Evolutionary conservation across 2,888 invertebrate genomes (phyloP), one percentile per base, ranked within the genome.

Genomic region (Xestobium rufovillosum): DNA sequence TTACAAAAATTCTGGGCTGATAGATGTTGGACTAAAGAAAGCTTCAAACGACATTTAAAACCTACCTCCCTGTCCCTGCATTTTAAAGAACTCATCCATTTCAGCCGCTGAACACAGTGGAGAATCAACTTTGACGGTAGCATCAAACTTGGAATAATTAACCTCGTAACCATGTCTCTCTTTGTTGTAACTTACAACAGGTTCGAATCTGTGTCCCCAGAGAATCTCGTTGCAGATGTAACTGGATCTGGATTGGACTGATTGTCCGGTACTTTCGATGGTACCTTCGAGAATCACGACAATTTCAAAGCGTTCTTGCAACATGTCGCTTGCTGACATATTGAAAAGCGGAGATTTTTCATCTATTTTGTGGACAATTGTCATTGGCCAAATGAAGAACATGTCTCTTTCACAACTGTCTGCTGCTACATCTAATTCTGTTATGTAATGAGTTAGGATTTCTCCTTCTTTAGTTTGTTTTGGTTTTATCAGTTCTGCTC

Each of bases 311-410:
- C 85, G 80, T 39, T 88, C 78, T 43, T 76, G 73, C 29, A 89
- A 72, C 55, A 96, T 73, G 63, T 95, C 92, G 27, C 87, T 82
- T 0, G 92, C 91, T 2, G 89, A 86, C 65, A 95, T 75, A 48
- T 80, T 76, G 67, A 83, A 96, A 15, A 98, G 75, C 0, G 97
- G 97, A 50, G 92, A 92, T 0, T 68, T 66, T 38, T 74, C 76
- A 60, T 91, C 83, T 51, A 98, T 96, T 42, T 76, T 76, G 61
- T 98, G 97, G 11, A 90, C 83, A 16, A 95, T 83, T 4, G 90
- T 85, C 60, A 91, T 80, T 1, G 97, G 97, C 97, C 96, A 97
- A 42, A 97, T 83, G 58, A 97, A 88, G 68, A 98, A 95, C 3
- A 95, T 71, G 47, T 83, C 76, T 4, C 90, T 84, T 45, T 86